Percentiles rank a stretch among this genome's conserved stretches.
Conservation (phyloP, 2,797 vertebrate species). For the Malurus splendens region DNA sequence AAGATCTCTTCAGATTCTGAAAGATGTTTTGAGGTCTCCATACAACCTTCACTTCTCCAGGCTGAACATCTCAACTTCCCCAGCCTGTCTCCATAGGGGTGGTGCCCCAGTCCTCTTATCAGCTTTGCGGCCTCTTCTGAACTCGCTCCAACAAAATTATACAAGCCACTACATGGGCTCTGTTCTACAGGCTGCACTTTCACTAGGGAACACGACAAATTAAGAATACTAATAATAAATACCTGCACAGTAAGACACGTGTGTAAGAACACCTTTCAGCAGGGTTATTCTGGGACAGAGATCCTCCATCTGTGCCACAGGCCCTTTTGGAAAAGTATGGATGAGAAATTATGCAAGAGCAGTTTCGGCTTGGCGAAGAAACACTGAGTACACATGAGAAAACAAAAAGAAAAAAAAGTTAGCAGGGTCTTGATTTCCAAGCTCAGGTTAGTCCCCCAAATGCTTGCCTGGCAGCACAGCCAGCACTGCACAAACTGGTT, state of each 20-base stretch:
- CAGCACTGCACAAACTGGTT: background rate
- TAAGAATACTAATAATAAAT: background rate
- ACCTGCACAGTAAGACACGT: background rate
- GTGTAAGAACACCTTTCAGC: background rate
- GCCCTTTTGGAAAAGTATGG: background rate
- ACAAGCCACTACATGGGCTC: background rate
- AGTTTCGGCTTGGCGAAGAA: background rate
- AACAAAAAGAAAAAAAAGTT: no score
- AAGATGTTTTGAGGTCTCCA: background rate
- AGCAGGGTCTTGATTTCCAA: background rate
- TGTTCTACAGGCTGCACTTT: background rate
- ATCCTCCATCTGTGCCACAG: background rate
- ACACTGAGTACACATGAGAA: background rate
- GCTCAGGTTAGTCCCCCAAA: background rate
- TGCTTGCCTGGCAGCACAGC: background rate
- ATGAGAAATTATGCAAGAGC: background rate
- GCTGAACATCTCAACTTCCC: background rate
- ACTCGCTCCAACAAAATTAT: background rate
- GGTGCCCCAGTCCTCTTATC: background rate
- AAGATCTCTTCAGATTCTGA: background rate
- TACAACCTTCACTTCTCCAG: background rate
- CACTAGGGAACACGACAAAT: background rate
- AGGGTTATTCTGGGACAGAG: background rate
- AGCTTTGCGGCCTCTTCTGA: background rate
- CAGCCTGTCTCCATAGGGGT: background rate